Percentiles rank a stretch among this genome's conserved stretches.
phyloP scores from a whole-genome alignment of 2,113 vertebrate species.

The Parus major region DNA sequence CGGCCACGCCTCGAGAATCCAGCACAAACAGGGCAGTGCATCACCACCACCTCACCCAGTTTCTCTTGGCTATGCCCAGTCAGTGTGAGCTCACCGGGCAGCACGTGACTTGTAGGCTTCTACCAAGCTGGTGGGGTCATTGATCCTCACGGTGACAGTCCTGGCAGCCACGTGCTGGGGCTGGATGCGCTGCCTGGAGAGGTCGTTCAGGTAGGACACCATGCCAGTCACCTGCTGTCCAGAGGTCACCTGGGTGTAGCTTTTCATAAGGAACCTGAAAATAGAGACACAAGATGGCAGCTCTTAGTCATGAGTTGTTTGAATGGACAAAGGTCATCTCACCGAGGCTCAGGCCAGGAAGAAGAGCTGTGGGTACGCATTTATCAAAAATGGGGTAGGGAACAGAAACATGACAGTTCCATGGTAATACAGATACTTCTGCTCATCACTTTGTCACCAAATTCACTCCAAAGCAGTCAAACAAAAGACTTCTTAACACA shows the following conservation, averaged over 20 bases:
- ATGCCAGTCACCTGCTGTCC: constrained; percentile 86
- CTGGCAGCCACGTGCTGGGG: constrained; percentile 84
- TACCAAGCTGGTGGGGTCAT: constrained; percentile 80
- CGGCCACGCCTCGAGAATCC: neutral
- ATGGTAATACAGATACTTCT: neutral
- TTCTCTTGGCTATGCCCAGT: neutral
- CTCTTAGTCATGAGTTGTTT: neutral
- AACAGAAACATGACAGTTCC: neutral
- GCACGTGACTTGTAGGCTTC: constrained; percentile 90
- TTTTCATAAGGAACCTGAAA: constrained; percentile 91
- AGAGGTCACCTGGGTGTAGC: constrained; percentile 83
- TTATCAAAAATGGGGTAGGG: neutral
- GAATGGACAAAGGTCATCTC: neutral
- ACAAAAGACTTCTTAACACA: neutral
- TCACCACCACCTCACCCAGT: neutral
- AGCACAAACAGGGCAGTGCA: neutral
- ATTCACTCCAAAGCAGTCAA: neutral
- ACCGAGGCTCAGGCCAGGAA: neutral
- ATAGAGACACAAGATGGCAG: neutral
- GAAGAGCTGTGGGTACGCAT: neutral
- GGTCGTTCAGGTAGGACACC: constrained; percentile 92
- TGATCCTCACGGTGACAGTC: constrained; percentile 74
- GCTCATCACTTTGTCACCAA: neutral
- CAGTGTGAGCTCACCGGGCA: constrained; percentile 75
- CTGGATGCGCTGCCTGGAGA: constrained; percentile 79